A percentile compares a stretch with the other conserved stretches of the same genome.
Evolutionary conservation across 2,888 invertebrate genomes (phyloP).

Genomic region (Netelia melanura): DNA sequence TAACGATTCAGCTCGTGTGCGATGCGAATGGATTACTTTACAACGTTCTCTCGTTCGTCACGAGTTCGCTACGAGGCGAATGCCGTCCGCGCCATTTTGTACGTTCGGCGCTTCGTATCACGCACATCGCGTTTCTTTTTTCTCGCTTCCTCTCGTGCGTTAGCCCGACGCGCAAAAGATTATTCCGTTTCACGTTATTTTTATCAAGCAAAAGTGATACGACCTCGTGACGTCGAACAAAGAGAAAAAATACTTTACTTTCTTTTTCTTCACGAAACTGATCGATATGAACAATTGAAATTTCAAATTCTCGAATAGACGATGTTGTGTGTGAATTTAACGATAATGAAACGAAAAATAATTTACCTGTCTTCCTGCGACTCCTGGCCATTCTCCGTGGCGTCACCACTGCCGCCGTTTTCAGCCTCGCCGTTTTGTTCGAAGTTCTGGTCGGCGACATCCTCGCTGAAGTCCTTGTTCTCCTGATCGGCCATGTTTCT

Average conservation of each 20-base stretch:
- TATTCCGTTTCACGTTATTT: conserved; percentile 22
- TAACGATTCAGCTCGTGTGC: conserved; percentile 43
- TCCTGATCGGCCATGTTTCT: conserved; percentile 82
- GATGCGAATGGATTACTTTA: conserved; percentile 77
- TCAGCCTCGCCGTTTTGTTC: conserved; percentile 87
- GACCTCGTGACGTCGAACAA: not conserved
- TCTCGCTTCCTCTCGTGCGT: conserved; percentile 20
- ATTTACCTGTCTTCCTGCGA: conserved; percentile 84
- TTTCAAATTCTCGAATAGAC: not conserved
- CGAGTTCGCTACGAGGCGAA: conserved; percentile 49
- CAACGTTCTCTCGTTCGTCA: conserved; percentile 33
- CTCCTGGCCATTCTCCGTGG: conserved; percentile 88
- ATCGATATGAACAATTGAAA: not conserved
- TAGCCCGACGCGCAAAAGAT: conserved; percentile 14
- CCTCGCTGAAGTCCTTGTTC: conserved; percentile 84
- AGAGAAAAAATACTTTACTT: conserved; percentile 5
- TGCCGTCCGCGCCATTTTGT: conserved; percentile 75
- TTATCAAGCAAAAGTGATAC: not conserved
- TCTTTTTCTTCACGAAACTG: not conserved
- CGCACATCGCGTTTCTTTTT: conserved; percentile 9
- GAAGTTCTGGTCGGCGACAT: conserved; percentile 87
- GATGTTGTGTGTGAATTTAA: conserved; percentile 15
- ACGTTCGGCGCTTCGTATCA: conserved; percentile 41
- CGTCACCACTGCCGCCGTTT: conserved; percentile 87
- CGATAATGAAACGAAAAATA: conserved; percentile 43